Evolutionary conservation across 2,797 vertebrate species (phyloP).

Genomic region (Sebastes minor): DNA sequence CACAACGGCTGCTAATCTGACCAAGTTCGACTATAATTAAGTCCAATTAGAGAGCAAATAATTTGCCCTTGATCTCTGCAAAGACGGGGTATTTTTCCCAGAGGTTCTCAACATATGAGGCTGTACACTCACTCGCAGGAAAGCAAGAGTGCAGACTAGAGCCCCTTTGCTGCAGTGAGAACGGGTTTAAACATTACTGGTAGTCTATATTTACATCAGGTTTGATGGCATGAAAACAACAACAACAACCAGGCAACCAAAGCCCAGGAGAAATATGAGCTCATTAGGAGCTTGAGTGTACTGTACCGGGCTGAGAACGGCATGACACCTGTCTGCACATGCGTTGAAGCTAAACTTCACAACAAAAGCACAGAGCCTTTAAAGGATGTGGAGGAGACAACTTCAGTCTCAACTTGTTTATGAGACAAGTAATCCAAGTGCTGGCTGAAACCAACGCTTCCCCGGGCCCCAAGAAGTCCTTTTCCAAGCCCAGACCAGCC

Average conservation of each 20-base stretch:
- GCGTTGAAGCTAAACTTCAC: conserved; percentile 15
- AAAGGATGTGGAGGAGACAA: conserved; percentile 24
- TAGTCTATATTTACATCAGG: conserved; percentile 63
- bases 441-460: neutral
- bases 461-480: neutral
- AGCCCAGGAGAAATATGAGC: conserved; percentile 45
- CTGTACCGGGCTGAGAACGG: conserved; percentile 16
- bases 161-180: conserved; percentile 8
- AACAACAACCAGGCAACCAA: conserved; percentile 59
- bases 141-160: conserved; percentile 16
- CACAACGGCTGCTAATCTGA: conserved; percentile 62
- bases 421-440: neutral
- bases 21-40: conserved; percentile 69
- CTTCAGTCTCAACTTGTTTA: conserved; percentile 34
- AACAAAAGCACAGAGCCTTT: conserved; percentile 24
- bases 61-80: conserved; percentile 66
- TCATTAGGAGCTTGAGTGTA: conserved; percentile 48
- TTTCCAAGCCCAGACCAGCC: conserved; percentile 19
- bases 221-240: conserved; percentile 29
- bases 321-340: conserved; percentile 48
- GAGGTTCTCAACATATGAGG: conserved; percentile 26
- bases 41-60: conserved; percentile 68
- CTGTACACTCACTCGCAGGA: conserved; percentile 22
- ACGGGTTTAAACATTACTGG: conserved; percentile 17
- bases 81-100: conserved; percentile 30